These are phyloP conservation scores for Bacillus rossius DNA, from an alignment of 1,140 invertebrate species.

Conservation along the genomic window DNA sequence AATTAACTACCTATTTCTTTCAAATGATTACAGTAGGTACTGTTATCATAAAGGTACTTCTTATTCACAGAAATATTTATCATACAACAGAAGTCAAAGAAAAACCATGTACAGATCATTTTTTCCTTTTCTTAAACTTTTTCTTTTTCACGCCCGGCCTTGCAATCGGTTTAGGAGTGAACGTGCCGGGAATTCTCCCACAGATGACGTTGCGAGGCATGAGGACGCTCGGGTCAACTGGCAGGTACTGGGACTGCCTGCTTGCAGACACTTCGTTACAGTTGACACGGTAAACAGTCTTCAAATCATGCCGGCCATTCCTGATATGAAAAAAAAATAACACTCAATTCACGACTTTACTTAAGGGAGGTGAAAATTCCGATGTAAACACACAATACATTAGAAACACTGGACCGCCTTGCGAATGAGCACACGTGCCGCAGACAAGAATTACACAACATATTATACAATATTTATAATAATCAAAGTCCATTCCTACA, in stretches of 20 bases:
- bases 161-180: slow-evolving; percentile 22
- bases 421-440: not conserved
- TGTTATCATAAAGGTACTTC: too few relatives aligned
- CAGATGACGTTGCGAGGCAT: slow-evolving; percentile 28
- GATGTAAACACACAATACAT: not conserved
- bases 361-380: not conserved
- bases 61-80: too few relatives aligned
- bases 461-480: not conserved
- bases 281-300: slow-evolving; percentile 25
- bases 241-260: slow-evolving; percentile 26
- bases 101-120: too few relatives aligned
- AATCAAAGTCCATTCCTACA: not conserved
- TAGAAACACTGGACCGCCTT: not conserved
- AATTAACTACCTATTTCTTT: too few relatives aligned
- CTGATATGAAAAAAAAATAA: slow-evolving; percentile 21
- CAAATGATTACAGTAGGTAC: too few relatives aligned
- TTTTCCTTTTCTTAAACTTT: not conserved
- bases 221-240: slow-evolving; percentile 35
- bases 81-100: too few relatives aligned
- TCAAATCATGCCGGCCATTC: slow-evolving; percentile 27
- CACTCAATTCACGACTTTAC: not conserved
- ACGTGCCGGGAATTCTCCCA: slow-evolving; percentile 35
- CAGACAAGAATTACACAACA: not conserved
- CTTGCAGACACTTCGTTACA: slow-evolving; percentile 11
- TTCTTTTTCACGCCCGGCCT: not conserved